phyloP scores from a whole-genome alignment of 2,888 invertebrate genomes.

The Aelia acuminata region DNA sequence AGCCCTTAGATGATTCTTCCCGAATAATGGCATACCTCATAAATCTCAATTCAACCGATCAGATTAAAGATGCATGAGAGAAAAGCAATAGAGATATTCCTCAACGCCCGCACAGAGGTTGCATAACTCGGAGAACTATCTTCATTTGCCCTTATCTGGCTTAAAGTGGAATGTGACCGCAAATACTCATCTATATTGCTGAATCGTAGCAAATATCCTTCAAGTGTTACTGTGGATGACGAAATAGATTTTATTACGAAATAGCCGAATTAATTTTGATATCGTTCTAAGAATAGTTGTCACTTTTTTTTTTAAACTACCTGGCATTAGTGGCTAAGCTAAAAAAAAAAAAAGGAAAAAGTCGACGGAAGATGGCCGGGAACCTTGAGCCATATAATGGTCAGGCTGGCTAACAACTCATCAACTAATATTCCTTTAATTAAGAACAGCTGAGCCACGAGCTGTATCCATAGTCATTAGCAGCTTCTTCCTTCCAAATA shows the following conservation, averaged over 20 bases:
- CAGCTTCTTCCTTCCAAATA: too few species aligned
- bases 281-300: background rate
- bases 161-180: background rate
- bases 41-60: background rate
- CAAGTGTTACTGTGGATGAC: background rate
- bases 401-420: background rate
- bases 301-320: background rate
- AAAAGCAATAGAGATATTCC: background rate
- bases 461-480: background rate
- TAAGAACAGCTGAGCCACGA: background rate
- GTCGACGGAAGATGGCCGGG: background rate
- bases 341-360: too few species aligned
- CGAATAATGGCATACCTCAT: background rate
- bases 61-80: background rate
- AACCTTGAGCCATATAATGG: background rate
- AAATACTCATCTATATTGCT: slow-evolving; percentile 24
- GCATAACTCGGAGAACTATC: background rate
- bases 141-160: background rate
- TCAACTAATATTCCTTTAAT: background rate
- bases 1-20: too few species aligned
- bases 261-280: background rate
- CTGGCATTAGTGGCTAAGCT: too few species aligned
- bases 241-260: background rate
- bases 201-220: background rate
- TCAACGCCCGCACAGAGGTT: background rate